Conservation (phyloP, 1,140 invertebrate genomes). For the Brevipalpus yothersi region DNA sequence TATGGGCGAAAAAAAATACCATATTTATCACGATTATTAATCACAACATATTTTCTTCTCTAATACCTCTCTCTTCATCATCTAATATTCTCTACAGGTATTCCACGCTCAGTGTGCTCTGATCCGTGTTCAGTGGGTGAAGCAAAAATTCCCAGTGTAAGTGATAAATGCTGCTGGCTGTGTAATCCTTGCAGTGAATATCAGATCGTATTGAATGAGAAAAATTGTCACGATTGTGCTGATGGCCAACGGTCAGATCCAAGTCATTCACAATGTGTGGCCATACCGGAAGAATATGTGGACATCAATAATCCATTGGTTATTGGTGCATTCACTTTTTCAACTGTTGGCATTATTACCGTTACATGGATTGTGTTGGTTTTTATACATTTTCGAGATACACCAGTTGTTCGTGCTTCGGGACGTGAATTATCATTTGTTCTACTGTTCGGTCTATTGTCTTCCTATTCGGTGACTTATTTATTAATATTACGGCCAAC, state of each 20-base stretch:
- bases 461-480: slow-evolving; percentile 70
- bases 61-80: too few species aligned
- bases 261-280: slow-evolving; percentile 40
- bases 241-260: slow-evolving; percentile 50
- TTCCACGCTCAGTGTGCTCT: slow-evolving; percentile 73
- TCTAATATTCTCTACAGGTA: slow-evolving; percentile 17
- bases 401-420: slow-evolving; percentile 66
- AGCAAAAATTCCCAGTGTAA: slow-evolving; percentile 38
- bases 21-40: too few species aligned
- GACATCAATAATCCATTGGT: slow-evolving; percentile 43
- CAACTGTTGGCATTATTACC: slow-evolving; percentile 23
- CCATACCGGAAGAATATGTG: slow-evolving; percentile 61
- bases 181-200: slow-evolving; percentile 79
- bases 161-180: slow-evolving; percentile 82
- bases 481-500: slow-evolving; percentile 39
- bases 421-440: slow-evolving; percentile 69
- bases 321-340: slow-evolving; percentile 46
- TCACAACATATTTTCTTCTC: too few species aligned
- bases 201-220: slow-evolving; percentile 56
- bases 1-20: too few species aligned
- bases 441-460: slow-evolving; percentile 55
- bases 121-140: slow-evolving; percentile 63
- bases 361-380: slow-evolving; percentile 23
- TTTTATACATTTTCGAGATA: slow-evolving; percentile 49
- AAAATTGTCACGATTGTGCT: slow-evolving; percentile 49